phyloP scores from a whole-genome alignment of 2,797 vertebrate species.

The Coregonus sp. region DNA sequence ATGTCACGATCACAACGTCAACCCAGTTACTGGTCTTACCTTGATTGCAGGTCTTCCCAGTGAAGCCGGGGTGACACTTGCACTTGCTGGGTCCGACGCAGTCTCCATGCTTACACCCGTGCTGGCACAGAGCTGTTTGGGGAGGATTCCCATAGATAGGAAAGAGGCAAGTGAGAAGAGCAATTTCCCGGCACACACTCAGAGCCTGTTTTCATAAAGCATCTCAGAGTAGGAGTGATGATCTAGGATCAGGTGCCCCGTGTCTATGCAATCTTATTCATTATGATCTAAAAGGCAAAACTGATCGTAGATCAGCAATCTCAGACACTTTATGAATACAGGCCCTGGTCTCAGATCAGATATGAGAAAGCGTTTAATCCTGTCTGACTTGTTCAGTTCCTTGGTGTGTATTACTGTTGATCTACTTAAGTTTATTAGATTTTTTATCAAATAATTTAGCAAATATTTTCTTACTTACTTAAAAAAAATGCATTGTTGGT shows the following conservation, averaged over 20 bases:
- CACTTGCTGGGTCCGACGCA: slow-evolving; percentile 96
- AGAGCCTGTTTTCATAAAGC: not conserved
- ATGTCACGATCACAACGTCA: not conserved
- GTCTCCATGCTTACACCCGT: slow-evolving; percentile 93
- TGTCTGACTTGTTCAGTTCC: slow-evolving; percentile 34
- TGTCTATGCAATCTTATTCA: not conserved
- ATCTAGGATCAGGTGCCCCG: not conserved
- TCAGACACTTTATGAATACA: no score
- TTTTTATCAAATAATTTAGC: no score
- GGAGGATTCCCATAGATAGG: slow-evolving; percentile 47
- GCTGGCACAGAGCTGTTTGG: slow-evolving; percentile 88
- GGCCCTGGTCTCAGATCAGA: slow-evolving; percentile 44
- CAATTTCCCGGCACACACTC: slow-evolving; percentile 34
- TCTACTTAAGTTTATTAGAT: slow-evolving; percentile 17
- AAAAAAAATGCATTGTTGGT: no score
- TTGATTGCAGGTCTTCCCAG: slow-evolving; percentile 97
- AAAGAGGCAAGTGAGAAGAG: slow-evolving; percentile 60
- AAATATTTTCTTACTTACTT: no score
- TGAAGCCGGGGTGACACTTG: slow-evolving; percentile 92
- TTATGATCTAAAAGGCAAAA: no score
- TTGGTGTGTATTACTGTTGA: slow-evolving; percentile 42
- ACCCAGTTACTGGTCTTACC: slow-evolving; percentile 74
- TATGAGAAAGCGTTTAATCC: slow-evolving; percentile 61
- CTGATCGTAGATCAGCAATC: no score
- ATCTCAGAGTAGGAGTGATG: not conserved